phyloP scores from a whole-genome alignment of 2,888 invertebrate species.

The Lasioglossum lativentre region DNA sequence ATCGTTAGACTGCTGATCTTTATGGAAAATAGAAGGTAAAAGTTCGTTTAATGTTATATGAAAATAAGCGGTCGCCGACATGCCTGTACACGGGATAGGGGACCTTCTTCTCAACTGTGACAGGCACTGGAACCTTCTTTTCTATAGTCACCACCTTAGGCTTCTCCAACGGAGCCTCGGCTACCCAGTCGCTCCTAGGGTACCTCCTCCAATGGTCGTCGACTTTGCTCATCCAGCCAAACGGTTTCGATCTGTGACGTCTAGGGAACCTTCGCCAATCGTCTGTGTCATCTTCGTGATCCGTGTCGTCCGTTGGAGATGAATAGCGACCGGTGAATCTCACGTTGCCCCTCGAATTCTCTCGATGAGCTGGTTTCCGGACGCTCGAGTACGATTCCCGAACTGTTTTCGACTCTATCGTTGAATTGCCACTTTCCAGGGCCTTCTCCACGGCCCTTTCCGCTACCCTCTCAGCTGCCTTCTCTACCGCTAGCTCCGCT shows the following conservation, averaged over 20 bases:
- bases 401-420: constrained; percentile 77
- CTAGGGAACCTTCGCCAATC: constrained; percentile 41
- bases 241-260: background rate
- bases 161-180: constrained; percentile 24
- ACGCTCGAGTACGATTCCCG: constrained; percentile 78
- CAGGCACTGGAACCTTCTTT: constrained; percentile 73
- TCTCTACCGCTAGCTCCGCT: constrained; percentile 81
- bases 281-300: constrained; percentile 44
- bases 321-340: background rate
- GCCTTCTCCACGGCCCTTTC: constrained; percentile 82
- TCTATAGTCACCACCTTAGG: constrained; percentile 57
- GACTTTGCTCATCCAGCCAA: constrained; percentile 19
- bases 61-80: background rate
- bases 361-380: constrained; percentile 61
- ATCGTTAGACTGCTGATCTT: background rate
- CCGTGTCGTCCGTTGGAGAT: constrained; percentile 7
- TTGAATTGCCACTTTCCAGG: constrained; percentile 78
- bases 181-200: constrained; percentile 39
- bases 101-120: constrained; percentile 89
- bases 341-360: constrained; percentile 33
- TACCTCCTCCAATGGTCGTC: constrained; percentile 40
- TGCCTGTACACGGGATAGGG: constrained; percentile 88
- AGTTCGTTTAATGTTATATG: background rate
- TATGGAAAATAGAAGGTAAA: background rate
- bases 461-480: constrained; percentile 80